phyloP scores from a whole-genome alignment of 1,140 invertebrate species.

The Colletes latitarsis region DNA sequence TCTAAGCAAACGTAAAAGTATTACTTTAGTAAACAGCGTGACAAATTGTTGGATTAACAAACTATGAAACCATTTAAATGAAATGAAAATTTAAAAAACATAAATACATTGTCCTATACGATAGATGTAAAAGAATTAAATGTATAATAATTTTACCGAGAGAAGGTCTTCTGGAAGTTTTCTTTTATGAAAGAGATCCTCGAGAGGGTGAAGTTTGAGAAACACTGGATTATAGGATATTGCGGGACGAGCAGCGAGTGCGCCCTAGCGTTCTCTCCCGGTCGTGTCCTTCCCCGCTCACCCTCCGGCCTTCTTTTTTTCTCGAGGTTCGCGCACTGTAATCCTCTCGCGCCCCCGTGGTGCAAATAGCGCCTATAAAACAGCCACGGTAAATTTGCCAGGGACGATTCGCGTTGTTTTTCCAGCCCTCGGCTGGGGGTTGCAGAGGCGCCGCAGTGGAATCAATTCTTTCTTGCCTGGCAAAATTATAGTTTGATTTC shows the following conservation, averaged over 20 bases:
- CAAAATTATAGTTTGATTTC: slow-evolving; percentile 26
- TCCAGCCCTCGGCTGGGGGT: slow-evolving; percentile 48
- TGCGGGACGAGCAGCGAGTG: slow-evolving; percentile 8
- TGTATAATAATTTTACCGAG: too few species aligned
- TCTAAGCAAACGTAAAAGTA: too few species aligned
- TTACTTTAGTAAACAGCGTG: too few species aligned
- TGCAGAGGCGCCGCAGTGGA: background rate
- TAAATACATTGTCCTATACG: too few species aligned
- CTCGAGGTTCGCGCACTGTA: slow-evolving; percentile 26
- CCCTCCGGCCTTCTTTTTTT: slow-evolving; percentile 14
- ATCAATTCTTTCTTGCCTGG: slow-evolving; percentile 29
- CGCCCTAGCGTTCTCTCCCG: slow-evolving; percentile 4
- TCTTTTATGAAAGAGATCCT: too few species aligned
- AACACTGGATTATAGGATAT: slow-evolving; percentile 35
- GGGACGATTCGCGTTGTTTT: slow-evolving; percentile 67
- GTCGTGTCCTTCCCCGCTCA: background rate
- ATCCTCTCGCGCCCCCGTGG: slow-evolving; percentile 35
- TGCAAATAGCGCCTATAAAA: slow-evolving; percentile 64
- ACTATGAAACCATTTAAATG: too few species aligned
- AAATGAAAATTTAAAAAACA: too few species aligned
- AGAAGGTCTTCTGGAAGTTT: too few species aligned
- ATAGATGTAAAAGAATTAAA: too few species aligned
- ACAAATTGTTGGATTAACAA: too few species aligned
- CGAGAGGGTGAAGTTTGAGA: too few species aligned
- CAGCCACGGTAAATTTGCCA: slow-evolving; percentile 67